These are phyloP conservation scores for Apis cerana DNA, from an alignment of 1,140 invertebrate genomes.

Conservation along the genomic window DNA sequence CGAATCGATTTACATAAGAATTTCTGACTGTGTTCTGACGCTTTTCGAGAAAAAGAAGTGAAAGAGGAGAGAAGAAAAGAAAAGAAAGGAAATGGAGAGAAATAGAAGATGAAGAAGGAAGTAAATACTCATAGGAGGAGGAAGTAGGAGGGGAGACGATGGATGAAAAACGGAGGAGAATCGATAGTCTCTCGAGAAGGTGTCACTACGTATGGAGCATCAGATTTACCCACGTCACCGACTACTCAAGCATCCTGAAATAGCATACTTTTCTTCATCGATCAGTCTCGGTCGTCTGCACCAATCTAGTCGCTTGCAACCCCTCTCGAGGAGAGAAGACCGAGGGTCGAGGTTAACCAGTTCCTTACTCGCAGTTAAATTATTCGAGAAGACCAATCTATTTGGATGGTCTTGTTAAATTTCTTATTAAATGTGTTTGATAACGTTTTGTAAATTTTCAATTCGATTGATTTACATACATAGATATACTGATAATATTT, in stretches of 20 bases:
- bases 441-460: background rate
- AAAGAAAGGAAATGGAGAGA: background rate
- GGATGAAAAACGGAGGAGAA: background rate
- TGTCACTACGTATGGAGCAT: conserved; percentile 43
- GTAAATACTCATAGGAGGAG: too few species aligned
- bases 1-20: conserved; percentile 51
- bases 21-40: background rate
- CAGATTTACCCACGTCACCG: conserved; percentile 38
- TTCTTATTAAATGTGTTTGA: background rate
- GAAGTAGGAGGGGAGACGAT: too few species aligned
- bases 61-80: background rate
- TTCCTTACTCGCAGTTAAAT: conserved; percentile 33
- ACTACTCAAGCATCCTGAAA: conserved; percentile 52
- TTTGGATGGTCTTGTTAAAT: conserved; percentile 41
- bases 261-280: conserved; percentile 65
- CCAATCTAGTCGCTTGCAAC: background rate
- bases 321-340: conserved; percentile 24
- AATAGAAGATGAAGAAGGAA: background rate
- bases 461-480: background rate
- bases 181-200: conserved; percentile 47
- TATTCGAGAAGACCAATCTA: conserved; percentile 14
- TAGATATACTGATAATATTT: too few species aligned
- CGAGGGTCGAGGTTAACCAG: conserved; percentile 62
- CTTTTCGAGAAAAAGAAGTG: background rate
- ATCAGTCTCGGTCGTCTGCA: conserved; percentile 43